These are phyloP conservation scores for Cricetomys ansorgei DNA, from an alignment of 2,113 vertebrate genomes.

Conservation along the genomic window DNA sequence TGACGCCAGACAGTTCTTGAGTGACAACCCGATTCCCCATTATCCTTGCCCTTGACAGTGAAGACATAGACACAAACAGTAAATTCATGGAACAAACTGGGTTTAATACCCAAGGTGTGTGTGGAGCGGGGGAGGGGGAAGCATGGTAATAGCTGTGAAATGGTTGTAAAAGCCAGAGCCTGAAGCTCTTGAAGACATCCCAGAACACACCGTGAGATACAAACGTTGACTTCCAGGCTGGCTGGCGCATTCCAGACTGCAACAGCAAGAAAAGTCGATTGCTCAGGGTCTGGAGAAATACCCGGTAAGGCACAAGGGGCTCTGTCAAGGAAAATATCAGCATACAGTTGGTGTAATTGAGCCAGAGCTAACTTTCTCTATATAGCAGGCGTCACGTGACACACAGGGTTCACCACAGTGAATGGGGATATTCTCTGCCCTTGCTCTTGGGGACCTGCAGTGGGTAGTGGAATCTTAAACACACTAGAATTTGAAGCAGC, in stretches of 20 bases:
- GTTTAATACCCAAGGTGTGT: background rate
- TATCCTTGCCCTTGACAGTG: background rate
- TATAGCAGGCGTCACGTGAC: no score
- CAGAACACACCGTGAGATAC: background rate
- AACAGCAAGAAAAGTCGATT: no score
- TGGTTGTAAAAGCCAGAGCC: background rate
- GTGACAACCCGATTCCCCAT: background rate
- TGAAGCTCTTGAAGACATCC: background rate
- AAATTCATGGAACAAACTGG: background rate
- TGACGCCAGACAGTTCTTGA: background rate
- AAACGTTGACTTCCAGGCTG: background rate
- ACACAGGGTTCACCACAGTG: background rate
- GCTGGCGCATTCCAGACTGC: background rate
- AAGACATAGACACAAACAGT: background rate
- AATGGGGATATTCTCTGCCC: background rate
- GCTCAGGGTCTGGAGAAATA: no score
- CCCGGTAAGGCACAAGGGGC: rapidly evolving
- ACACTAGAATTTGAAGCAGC: background rate
- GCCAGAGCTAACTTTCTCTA: background rate
- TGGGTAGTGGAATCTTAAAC: background rate
- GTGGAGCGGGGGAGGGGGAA: no score
- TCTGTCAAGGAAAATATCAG: background rate
- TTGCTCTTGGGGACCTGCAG: background rate
- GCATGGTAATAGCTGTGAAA: background rate
- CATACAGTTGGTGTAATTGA: background rate